Evolutionary conservation across 2,888 invertebrate species (phyloP).

Genomic region (Beris morrisii): DNA sequence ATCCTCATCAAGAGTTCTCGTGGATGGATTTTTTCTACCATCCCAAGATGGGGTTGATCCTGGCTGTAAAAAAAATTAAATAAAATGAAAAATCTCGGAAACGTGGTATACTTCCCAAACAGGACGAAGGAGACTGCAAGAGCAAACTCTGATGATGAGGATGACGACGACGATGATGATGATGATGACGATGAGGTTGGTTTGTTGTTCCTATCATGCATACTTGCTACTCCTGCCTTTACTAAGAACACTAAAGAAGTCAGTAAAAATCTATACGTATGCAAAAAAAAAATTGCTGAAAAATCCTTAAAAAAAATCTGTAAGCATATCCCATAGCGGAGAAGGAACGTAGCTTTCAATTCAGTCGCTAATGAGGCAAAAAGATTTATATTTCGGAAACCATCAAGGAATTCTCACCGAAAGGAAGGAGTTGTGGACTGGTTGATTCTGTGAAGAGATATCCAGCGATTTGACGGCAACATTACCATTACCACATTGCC

Average conservation of each 20-base stretch:
- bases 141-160: slow-evolving; percentile 21
- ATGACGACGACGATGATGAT: slow-evolving; percentile 6
- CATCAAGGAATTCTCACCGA: slow-evolving; percentile 36
- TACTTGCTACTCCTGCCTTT: slow-evolving; percentile 27
- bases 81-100: slow-evolving; percentile 12
- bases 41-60: slow-evolving; percentile 27
- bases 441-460: background rate
- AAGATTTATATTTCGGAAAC: slow-evolving; percentile 39
- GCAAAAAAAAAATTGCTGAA: slow-evolving; percentile 20
- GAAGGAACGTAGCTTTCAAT: slow-evolving; percentile 35
- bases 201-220: slow-evolving; percentile 8
- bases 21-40: slow-evolving; percentile 4
- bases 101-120: slow-evolving; percentile 15
- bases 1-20: slow-evolving; percentile 15
- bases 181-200: slow-evolving; percentile 22
- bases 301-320: slow-evolving; percentile 30
- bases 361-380: slow-evolving; percentile 41
- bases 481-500: background rate
- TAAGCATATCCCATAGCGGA: slow-evolving; percentile 26
- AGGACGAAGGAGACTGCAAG: slow-evolving; percentile 12
- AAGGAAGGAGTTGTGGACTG: background rate
- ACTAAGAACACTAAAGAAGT: slow-evolving; percentile 27
- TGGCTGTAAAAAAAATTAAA: slow-evolving; percentile 16
- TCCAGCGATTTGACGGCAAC: background rate
- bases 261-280: slow-evolving; percentile 13